Percentiles rank a stretch among this genome's conserved stretches.
These are phyloP conservation scores for Podarcis siculus DNA, from an alignment of 2,797 vertebrate genomes.

Conservation along the genomic window DNA sequence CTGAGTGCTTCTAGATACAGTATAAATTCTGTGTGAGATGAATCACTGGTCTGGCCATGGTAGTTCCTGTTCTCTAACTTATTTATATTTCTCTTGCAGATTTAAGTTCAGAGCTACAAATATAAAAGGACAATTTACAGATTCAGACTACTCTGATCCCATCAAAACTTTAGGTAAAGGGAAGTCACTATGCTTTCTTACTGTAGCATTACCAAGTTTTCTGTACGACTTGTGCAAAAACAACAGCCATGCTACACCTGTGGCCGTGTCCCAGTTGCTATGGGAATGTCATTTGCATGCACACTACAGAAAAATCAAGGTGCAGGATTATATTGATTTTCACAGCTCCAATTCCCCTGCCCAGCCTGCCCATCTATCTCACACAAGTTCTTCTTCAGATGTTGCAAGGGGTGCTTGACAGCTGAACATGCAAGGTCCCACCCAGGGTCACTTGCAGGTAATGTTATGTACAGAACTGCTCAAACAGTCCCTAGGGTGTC, in stretches of 20 bases:
- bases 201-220: neutral
- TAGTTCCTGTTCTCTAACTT: constrained; percentile 33
- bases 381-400: neutral
- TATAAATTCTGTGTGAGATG: neutral
- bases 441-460: neutral
- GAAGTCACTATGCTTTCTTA: constrained; percentile 13
- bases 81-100: constrained; percentile 77
- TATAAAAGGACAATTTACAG: constrained; percentile 89
- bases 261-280: neutral
- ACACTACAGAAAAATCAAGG: neutral
- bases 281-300: neutral
- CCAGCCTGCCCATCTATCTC: neutral
- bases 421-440: neutral
- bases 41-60: neutral
- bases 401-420: neutral
- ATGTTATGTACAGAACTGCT: neutral
- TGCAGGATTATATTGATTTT: neutral
- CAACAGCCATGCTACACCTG: neutral
- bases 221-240: neutral
- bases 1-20: neutral
- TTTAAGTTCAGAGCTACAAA: constrained; percentile 98
- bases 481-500: neutral
- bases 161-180: constrained; percentile 90
- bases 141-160: constrained; percentile 92
- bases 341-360: neutral